A percentile compares a stretch with the other conserved stretches of the same genome.
phyloP scores from a whole-genome alignment of 2,888 invertebrate genomes.

The Dromius quadrimaculatus region DNA sequence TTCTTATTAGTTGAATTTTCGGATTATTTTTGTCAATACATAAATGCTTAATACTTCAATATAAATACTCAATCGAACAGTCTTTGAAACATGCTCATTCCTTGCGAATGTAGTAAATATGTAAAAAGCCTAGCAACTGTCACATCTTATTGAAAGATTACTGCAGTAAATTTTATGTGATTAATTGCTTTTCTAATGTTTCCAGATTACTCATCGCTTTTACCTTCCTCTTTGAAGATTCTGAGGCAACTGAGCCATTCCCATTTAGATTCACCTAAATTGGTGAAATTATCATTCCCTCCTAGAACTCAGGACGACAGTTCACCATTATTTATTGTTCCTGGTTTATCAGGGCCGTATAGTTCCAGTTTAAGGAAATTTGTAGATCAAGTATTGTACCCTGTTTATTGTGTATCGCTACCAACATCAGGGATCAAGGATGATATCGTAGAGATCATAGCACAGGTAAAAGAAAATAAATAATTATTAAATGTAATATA shows the following conservation, averaged over 20 bases:
- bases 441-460: background rate
- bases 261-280: constrained; percentile 56
- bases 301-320: constrained; percentile 63
- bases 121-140: background rate
- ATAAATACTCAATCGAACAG: too few relatives aligned
- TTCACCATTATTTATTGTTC: constrained; percentile 65
- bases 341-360: constrained; percentile 62
- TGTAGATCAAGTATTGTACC: constrained; percentile 62
- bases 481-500: too few relatives aligned
- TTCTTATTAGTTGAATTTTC: background rate
- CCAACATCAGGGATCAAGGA: constrained; percentile 56
- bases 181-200: background rate
- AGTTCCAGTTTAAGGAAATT: constrained; percentile 58
- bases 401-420: constrained; percentile 63
- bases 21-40: background rate
- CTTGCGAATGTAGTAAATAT: too few relatives aligned
- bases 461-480: background rate
- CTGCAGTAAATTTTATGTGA: background rate
- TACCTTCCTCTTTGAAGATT: constrained; percentile 1
- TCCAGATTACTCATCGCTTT: background rate
- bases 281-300: constrained; percentile 63
- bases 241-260: constrained; percentile 3
- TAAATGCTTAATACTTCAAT: background rate
- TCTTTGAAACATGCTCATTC: too few relatives aligned
- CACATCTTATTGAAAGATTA: background rate